Evolutionary conservation across 2,113 vertebrate genomes (phyloP), one percentile per base, ranked within the genome.

Genomic region (Vombatus ursinus): DNA sequence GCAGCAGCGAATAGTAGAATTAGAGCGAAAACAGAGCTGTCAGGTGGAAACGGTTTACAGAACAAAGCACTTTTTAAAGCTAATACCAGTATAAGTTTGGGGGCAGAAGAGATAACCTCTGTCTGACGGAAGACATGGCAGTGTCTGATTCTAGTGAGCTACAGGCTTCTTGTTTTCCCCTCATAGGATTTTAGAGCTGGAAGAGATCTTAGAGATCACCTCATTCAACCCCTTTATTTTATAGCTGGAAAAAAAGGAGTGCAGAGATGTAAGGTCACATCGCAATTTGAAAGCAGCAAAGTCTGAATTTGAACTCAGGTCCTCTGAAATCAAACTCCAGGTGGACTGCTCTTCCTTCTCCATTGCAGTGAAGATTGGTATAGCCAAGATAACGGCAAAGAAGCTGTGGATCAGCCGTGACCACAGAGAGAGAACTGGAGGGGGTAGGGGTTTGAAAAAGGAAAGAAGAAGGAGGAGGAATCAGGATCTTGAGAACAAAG

Each of bases 21-120:
- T 94, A 49, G 77, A 96, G 90, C 8, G 31, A 93, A 93, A 91
- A 77, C 16, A 84, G n/a, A 84, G 37, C 6, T 44, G 68, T 50
- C 53, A 8, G 57, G 22, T 54, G 84, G 93, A 96, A 96, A 52
- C 52, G 24, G 61, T 97, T 96, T 92, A 77, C 22, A 37, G 90
- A 92, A 95, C 68, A 94, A 93, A 96, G 95, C 94, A 91, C 95
- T 93, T 77, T 37, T 37, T 90, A 92, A 95, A n/a, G 52, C 52
- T 94, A 98, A 96, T 44, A 52, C 23, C 31, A 89, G 25, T 77
- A 54, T 50, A 93, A 96, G 94, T 51, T 37, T 84, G 68, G 68
- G 31, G n/a, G n/a, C n/a, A 84, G 37, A 84, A 84, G 68, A 44
- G 14, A 22, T 6, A 84, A 7, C n/a, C n/a, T n/a, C n/a, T 44